phyloP scores from a whole-genome alignment of 2,888 invertebrate species.

The Salpingus planirostris region DNA sequence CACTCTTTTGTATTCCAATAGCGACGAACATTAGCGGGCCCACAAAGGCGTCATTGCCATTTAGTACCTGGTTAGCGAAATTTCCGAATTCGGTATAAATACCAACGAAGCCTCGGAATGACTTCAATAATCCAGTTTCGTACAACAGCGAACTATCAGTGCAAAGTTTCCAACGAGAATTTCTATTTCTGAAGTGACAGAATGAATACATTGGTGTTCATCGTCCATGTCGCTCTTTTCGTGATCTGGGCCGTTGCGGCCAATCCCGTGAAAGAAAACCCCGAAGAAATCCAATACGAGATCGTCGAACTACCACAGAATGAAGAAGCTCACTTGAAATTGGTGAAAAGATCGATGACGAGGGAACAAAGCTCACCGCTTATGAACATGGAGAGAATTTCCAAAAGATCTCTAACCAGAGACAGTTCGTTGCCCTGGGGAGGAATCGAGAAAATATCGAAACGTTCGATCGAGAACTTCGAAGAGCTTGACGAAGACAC shows the following conservation, averaged over 20 bases:
- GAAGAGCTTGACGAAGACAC: constrained; percentile 1
- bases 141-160: too few relatives aligned
- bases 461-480: constrained; percentile 3
- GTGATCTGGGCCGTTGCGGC: too few relatives aligned
- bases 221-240: too few relatives aligned
- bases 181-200: too few relatives aligned
- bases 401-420: constrained; percentile 7
- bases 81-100: constrained; percentile 9
- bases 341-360: constrained; percentile 7
- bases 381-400: constrained; percentile 9
- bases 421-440: constrained; percentile 4
- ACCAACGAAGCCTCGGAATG: too few relatives aligned
- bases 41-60: constrained; percentile 13
- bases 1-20: constrained; percentile 8
- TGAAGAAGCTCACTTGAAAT: too few relatives aligned
- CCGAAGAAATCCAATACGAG: too few relatives aligned
- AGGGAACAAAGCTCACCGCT: constrained; percentile 7
- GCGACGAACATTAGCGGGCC: constrained; percentile 9
- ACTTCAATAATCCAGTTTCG: too few relatives aligned
- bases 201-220: too few relatives aligned
- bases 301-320: too few relatives aligned
- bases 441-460: constrained; percentile 9
- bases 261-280: too few relatives aligned
- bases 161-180: too few relatives aligned
- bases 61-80: constrained; percentile 14